Evolutionary conservation across 2,797 vertebrate species (phyloP), one percentile per base, ranked within the genome.

Genomic region (Tamandua tetradactyla): DNA sequence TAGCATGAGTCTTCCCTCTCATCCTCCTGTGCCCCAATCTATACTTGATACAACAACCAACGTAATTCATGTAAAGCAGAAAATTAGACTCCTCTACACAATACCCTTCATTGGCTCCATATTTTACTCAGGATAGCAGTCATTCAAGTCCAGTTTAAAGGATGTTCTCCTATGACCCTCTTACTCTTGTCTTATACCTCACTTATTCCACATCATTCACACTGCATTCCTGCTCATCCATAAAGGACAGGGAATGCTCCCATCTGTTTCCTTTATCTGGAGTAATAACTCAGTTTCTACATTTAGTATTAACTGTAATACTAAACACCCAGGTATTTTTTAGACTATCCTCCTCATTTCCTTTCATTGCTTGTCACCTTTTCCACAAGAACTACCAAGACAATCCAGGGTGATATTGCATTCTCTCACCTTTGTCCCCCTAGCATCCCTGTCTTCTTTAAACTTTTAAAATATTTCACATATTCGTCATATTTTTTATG

Each of bases 81-180:
- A 76, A 75, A n/a, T 75, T 25, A 55, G 61, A 76, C 5, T 78
- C 62, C 20, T 78, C 7, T 72, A 71, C 32, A 61, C 76, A 44
- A 61, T 59, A 75, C 15, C 0, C 32, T 61, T 32, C 35, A 20
- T 42, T 62, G 40, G 3, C 32, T 72, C 32, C 78, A 81, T 3
- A 85, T 88, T 90, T 81, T 86, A 68, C 20, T 55, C 42, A n/a
- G 23, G 66, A 27, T 81, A 81, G 12, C 37, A 61, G 64, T 85
- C 32, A 85, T 62, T 74, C 57, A 55, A 91, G 22, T 87, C 17
- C 61, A 85, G 68, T 62, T 85, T 81, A 88, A 88, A 49, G 87
- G 17, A 95, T 22, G 82, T 10, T 47, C 14, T 81, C 66, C 35
- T 80, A 35, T 74, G 64, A 82, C 25, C 25, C 27, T 74, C 20